Evolutionary conservation across 2,888 invertebrate species (phyloP).

Genomic region (Melikaiella ostensackeni): DNA sequence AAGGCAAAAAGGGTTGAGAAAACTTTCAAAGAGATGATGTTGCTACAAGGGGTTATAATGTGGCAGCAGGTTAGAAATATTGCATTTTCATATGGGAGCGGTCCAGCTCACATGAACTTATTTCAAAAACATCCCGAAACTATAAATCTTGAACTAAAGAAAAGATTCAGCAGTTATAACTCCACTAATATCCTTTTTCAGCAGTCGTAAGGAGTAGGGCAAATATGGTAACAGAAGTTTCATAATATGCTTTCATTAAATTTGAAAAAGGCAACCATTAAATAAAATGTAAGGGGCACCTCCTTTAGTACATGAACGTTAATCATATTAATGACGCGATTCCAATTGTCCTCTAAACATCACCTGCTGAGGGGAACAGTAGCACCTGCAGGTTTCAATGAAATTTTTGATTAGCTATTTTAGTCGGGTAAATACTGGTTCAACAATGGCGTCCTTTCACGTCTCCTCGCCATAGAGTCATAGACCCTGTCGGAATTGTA

Average conservation of each 20-base stretch:
- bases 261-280: not conserved
- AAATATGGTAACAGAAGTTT: not conserved
- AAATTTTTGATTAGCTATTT: conserved; percentile 29
- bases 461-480: not conserved
- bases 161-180: not conserved
- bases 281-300: not conserved
- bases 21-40: not conserved
- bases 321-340: conserved; percentile 4
- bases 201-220: not conserved
- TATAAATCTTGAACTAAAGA: not conserved
- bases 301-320: not conserved
- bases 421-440: not conserved
- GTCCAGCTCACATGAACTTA: not conserved
- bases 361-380: conserved; percentile 21
- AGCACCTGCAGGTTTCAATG: conserved; percentile 22
- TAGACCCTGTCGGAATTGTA: conserved; percentile 11
- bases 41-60: not conserved
- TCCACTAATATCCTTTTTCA: not conserved
- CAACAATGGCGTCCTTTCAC: conserved; percentile 18
- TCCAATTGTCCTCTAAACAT: conserved; percentile 20
- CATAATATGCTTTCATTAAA: not conserved
- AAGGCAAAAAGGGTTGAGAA: not conserved
- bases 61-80: not conserved
- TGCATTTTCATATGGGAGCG: not conserved
- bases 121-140: not conserved